Conservation (phyloP, 1,140 invertebrate species). For the Aethina tumida region DNA sequence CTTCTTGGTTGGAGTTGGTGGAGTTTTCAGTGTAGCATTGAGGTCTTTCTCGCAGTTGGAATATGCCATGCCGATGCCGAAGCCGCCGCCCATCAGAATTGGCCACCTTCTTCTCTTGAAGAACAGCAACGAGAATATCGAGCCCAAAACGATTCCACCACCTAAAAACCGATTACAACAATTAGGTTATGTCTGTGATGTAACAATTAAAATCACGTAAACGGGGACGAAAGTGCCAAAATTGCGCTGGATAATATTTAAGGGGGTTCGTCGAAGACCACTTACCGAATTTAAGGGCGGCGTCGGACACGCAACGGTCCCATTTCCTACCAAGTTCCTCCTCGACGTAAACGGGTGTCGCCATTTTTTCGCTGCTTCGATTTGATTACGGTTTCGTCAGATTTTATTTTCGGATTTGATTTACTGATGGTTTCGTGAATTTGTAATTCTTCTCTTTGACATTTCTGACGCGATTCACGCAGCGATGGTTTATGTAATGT, state of each 20-base stretch:
- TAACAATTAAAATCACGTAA: constrained; percentile 9
- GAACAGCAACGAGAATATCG: constrained; percentile 58
- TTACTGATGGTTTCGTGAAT: too few relatives aligned
- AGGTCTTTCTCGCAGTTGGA: constrained; percentile 62
- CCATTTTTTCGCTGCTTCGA: too few relatives aligned
- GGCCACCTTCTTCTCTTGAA: constrained; percentile 59
- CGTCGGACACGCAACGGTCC: constrained; percentile 51
- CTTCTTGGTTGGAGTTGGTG: too few relatives aligned
- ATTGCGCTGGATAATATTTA: constrained; percentile 1
- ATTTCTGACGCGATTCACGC: too few relatives aligned
- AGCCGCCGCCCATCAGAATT: constrained; percentile 56
- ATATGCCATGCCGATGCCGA: constrained; percentile 67
- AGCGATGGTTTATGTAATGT: too few relatives aligned
- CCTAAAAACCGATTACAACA: constrained; percentile 37
- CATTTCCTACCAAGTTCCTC: constrained; percentile 46
- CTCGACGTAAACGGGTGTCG: constrained; percentile 33
- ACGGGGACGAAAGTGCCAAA: not conserved
- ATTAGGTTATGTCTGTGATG: constrained; percentile 21
- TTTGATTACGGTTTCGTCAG: constrained; percentile 1
- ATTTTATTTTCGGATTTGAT: constrained; percentile 1
- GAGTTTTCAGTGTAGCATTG: constrained; percentile 39
- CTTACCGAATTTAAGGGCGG: constrained; percentile 50
- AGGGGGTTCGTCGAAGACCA: constrained; percentile 4
- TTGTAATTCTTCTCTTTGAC: too few relatives aligned
- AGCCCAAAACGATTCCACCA: constrained; percentile 55